Evolutionary conservation across 2,113 vertebrate genomes (phyloP), one percentile per base, ranked within the genome.

Genomic region (Bothrops jararaca): DNA sequence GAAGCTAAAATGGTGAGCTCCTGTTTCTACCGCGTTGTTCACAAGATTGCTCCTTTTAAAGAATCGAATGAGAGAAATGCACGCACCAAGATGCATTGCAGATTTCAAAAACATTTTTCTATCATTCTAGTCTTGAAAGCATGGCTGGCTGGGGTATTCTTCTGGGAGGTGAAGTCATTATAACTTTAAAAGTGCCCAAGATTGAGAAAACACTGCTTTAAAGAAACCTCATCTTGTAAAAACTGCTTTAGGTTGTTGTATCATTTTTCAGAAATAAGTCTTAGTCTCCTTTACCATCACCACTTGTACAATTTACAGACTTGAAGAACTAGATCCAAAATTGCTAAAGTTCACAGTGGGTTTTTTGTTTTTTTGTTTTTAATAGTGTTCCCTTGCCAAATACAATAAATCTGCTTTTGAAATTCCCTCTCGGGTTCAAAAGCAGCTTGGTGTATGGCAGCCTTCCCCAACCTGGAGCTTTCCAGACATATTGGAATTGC

Each of bases 1-100:
- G 99, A 99, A 97, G 98, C 99, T 96, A 99, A 99, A 97, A 98
- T 99, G 99, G 99, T 99, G 94, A 98, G 98, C 94, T 92, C 1
- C 39, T 3, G 4, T 12, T 42, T 48, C 69, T 89, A 6, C 92
- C 94, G 6, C 89, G 12, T 92, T 5, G 90, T 90, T 69, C 58
- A 90, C 45, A 69, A 52, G 42, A 45, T 64, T 5, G 29, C n/a
- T 23, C 7, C 13, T 90, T 48, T 48, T 34, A 48, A 50, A 58
- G 50, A 69, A 48, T 13, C 29, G 3, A 58, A 58, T 10, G 53
- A 89, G n/a, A 22, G 11, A 39, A 54, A 39, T 12, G 22, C 57
- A 56, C 6, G 4, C 53, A 50, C 24, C 26, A 90, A 48, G 24
- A 90, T 90, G 11, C 8, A 26, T 7, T 45, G 23, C 13, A 64